phyloP scores from a whole-genome alignment of 2,888 invertebrate species.

The Drosophila niveifrons region DNA sequence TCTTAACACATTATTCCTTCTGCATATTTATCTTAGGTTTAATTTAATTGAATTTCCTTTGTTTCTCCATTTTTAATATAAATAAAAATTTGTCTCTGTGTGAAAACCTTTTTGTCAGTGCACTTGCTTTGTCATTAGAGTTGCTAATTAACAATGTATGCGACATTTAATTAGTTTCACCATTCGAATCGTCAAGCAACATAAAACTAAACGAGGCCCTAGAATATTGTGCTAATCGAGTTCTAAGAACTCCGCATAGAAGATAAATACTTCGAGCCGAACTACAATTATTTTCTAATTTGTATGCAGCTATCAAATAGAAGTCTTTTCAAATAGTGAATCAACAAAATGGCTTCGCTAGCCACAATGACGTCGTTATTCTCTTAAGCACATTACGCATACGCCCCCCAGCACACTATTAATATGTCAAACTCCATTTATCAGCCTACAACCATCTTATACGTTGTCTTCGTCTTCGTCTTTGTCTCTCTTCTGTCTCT shows the following conservation, averaged over 20 bases:
- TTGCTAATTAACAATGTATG: conserved; percentile 38
- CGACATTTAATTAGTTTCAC: conserved; percentile 42
- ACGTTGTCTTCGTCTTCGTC: conserved; percentile 2
- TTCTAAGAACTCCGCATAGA: conserved; percentile 28
- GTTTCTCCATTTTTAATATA: too few species aligned
- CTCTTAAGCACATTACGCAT: conserved; percentile 55
- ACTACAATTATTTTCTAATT: conserved; percentile 76
- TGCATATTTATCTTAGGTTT: too few species aligned
- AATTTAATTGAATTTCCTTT: too few species aligned
- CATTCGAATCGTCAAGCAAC: conserved; percentile 29
- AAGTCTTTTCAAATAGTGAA: conserved; percentile 7
- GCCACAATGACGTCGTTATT: conserved; percentile 1
- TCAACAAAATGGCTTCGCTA: conserved; percentile 20
- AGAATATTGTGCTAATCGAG: conserved; percentile 52
- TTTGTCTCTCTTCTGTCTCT: conserved; percentile 12
- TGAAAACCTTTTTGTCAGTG: neutral
- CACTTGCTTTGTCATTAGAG: neutral
- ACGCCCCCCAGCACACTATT: conserved; percentile 17
- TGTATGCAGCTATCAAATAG: conserved; percentile 52
- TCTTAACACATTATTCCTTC: too few species aligned
- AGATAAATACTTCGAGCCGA: conserved; percentile 30
- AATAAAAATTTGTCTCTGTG: neutral
- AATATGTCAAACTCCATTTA: conserved; percentile 29
- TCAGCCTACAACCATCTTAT: conserved; percentile 28
- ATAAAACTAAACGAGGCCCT: conserved; percentile 30